Evolutionary conservation across 1,140 invertebrate genomes (phyloP).

Genomic region (Ips nitidus): DNA sequence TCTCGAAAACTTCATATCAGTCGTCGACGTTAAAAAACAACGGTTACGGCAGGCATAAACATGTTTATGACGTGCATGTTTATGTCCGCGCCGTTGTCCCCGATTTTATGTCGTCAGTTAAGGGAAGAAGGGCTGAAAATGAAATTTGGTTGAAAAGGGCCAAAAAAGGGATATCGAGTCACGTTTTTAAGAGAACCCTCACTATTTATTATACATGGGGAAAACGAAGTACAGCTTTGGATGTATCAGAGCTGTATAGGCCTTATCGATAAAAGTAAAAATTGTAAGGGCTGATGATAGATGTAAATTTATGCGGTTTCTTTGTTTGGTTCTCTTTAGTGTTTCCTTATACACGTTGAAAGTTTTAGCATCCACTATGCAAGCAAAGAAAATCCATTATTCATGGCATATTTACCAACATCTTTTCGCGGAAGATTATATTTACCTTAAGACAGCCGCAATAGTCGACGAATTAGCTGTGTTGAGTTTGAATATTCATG

Average conservation of each 20-base stretch:
- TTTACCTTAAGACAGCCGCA: not conserved
- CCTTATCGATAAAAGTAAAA: too few species aligned
- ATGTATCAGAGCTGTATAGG: too few species aligned
- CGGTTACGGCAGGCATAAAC: constrained; percentile 11
- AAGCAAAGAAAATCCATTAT: not conserved
- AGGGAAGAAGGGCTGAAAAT: constrained; percentile 3
- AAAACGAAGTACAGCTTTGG: too few species aligned
- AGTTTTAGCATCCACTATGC: too few species aligned
- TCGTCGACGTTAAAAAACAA: not conserved
- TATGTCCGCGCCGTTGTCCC: constrained; percentile 7
- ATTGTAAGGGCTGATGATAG: too few species aligned
- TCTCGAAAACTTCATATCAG: not conserved
- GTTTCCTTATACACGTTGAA: too few species aligned
- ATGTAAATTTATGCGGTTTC: too few species aligned
- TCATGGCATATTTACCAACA: not conserved
- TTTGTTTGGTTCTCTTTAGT: too few species aligned
- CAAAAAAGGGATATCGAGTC: constrained; percentile 1
- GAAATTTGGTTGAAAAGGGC: constrained; percentile 5
- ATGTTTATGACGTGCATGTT: constrained; percentile 16
- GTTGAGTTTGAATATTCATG: constrained; percentile 15
- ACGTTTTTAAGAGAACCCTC: not conserved
- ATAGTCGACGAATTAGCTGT: constrained; percentile 9
- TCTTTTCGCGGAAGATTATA: not conserved
- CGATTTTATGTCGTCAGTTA: constrained; percentile 12
- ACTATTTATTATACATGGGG: too few species aligned